Percentiles rank a stretch among this genome's conserved stretches.
These are phyloP conservation scores for Drosophila pseudotakahashii DNA, from an alignment of 2,888 invertebrate genomes.

Conservation along the genomic window DNA sequence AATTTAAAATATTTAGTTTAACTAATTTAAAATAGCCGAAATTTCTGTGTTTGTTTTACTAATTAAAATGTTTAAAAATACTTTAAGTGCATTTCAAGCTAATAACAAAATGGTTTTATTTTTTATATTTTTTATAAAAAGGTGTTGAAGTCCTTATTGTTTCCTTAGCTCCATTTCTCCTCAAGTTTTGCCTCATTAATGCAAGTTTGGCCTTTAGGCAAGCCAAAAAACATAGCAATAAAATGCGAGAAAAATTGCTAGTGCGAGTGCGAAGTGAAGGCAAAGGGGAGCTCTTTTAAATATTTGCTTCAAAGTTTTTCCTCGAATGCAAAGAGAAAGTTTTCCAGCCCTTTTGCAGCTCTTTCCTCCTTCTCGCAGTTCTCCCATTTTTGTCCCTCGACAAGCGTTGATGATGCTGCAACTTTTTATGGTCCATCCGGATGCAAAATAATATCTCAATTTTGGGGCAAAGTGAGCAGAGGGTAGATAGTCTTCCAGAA, in stretches of 20 bases:
- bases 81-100: not conserved
- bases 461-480: conserved; percentile 26
- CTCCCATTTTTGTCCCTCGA: conserved; percentile 35
- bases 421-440: conserved; percentile 59
- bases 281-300: conserved; percentile 53
- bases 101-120: not conserved
- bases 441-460: conserved; percentile 61
- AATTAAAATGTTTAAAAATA: not conserved
- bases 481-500: conserved; percentile 2
- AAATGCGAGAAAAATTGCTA: conserved; percentile 8
- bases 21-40: too few species aligned
- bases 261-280: conserved; percentile 22
- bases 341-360: conserved; percentile 31
- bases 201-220: conserved; percentile 46
- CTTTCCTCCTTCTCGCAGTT: conserved; percentile 7
- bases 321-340: conserved; percentile 57
- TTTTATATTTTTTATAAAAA: conserved; percentile 4
- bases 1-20: too few species aligned
- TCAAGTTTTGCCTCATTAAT: conserved; percentile 24
- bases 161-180: conserved; percentile 3
- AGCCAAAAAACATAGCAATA: conserved; percentile 28
- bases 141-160: conserved; percentile 52
- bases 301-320: conserved; percentile 63
- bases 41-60: too few species aligned
- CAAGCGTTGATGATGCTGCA: conserved; percentile 66